A percentile compares a stretch with the other conserved stretches of the same genome.
Evolutionary conservation across 1,140 invertebrate genomes (phyloP).

Genomic region (Ctenoplectra terminalis): DNA sequence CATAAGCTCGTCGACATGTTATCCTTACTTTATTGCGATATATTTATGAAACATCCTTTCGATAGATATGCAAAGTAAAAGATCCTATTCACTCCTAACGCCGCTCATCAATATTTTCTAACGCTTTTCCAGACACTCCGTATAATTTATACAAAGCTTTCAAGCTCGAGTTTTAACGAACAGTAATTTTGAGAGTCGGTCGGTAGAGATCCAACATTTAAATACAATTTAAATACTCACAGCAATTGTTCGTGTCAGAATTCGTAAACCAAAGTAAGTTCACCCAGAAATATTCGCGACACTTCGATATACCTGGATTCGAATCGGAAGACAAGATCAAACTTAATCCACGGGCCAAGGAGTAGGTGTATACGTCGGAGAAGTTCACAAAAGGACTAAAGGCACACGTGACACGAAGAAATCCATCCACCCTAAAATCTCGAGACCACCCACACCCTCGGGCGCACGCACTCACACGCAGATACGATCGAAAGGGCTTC

Average conservation of each 20-base stretch:
- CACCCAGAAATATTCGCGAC: too few species aligned
- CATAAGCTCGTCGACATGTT: constrained; percentile 53
- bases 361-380: neutral
- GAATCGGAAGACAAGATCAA: neutral
- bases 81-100: constrained; percentile 18
- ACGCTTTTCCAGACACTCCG: too few species aligned
- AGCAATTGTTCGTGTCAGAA: too few species aligned
- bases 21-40: constrained; percentile 32
- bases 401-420: constrained; percentile 39
- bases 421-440: constrained; percentile 32
- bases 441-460: constrained; percentile 51
- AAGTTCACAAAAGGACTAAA: constrained; percentile 28
- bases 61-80: constrained; percentile 35
- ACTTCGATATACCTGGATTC: neutral
- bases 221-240: too few species aligned
- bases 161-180: too few species aligned
- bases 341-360: too few species aligned
- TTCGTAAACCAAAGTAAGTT: too few species aligned
- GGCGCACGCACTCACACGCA: constrained; percentile 24
- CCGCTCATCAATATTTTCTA: constrained; percentile 6
- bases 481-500: constrained; percentile 49
- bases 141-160: too few species aligned
- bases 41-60: constrained; percentile 36
- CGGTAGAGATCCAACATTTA: too few species aligned
- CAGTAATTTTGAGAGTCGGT: too few species aligned